These are phyloP conservation scores for Cepaea nemoralis DNA, from an alignment of 1,140 invertebrate genomes.

Conservation along the genomic window DNA sequence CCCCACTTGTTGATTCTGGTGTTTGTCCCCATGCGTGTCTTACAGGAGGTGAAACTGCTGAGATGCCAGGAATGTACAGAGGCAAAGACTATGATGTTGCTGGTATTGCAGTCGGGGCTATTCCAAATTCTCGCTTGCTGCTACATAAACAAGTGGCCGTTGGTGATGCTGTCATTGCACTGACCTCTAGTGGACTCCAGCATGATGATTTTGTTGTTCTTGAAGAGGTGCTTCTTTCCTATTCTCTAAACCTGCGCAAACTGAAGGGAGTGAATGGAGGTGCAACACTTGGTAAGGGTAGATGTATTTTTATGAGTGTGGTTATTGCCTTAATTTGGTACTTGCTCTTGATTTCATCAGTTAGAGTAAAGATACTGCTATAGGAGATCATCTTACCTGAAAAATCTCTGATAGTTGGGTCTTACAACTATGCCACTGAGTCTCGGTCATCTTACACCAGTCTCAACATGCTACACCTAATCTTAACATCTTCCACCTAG, in stretches of 20 bases:
- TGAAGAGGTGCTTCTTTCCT: conserved; percentile 83
- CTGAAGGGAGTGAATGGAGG: conserved; percentile 82
- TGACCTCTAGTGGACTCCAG: conserved; percentile 89
- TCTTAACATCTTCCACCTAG: too few species aligned
- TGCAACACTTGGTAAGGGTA: conserved; percentile 73
- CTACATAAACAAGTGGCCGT: conserved; percentile 73
- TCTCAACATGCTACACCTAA: too few species aligned
- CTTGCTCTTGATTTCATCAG: too few species aligned
- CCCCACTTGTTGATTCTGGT: too few species aligned
- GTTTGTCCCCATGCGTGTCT: too few species aligned
- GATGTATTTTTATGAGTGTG: too few species aligned
- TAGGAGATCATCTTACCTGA: too few species aligned
- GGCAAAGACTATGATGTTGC: conserved; percentile 91
- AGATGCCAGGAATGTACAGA: conserved; percentile 94
- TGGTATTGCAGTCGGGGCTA: conserved; percentile 90
- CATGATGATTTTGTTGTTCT: conserved; percentile 97
- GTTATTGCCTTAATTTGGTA: too few species aligned
- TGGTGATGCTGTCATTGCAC: conserved; percentile 87
- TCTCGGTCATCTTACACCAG: too few species aligned
- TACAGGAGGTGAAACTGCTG: conserved; percentile 92
- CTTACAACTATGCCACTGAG: too few species aligned
- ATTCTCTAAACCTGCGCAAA: conserved; percentile 77
- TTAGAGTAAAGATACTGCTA: too few species aligned
- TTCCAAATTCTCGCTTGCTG: neutral
- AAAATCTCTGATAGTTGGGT: too few species aligned